A percentile compares a stretch with the other conserved stretches of the same genome.
These are phyloP conservation scores for Philotrypesis tridentata DNA, from an alignment of 1,140 invertebrate genomes.

Conservation along the genomic window DNA sequence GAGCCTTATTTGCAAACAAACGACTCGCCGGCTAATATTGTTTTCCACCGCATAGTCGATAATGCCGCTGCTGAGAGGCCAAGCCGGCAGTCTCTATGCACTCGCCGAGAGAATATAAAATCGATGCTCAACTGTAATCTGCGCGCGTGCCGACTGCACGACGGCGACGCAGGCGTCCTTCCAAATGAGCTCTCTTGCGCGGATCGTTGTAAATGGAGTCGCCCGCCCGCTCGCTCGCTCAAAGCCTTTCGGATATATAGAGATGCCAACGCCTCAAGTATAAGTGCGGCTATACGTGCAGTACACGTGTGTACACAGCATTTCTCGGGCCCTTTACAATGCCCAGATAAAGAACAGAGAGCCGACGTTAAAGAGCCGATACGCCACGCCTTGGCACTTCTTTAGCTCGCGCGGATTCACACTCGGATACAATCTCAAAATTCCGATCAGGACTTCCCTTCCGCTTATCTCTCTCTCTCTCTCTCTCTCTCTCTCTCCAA, in stretches of 20 bases:
- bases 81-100: not conserved
- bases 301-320: not conserved
- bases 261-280: conserved; percentile 21
- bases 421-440: conserved; percentile 28
- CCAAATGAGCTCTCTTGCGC: not conserved
- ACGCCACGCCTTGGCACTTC: conserved; percentile 32
- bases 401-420: conserved; percentile 10
- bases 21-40: not conserved
- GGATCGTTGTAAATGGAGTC: not conserved
- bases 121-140: conserved; percentile 22
- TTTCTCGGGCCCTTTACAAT: not conserved
- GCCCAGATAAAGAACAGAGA: not conserved
- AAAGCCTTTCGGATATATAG: not conserved
- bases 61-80: not conserved
- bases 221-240: not conserved
- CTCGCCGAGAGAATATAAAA: not conserved
- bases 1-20: not conserved
- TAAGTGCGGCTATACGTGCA: not conserved
- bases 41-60: not conserved
- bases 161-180: not conserved
- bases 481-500: too few relatives aligned
- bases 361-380: conserved; percentile 28
- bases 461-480: conserved; percentile 2
- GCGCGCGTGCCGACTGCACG: not conserved
- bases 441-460: conserved; percentile 19